phyloP scores from a whole-genome alignment of 2,797 vertebrate genomes.

The Mionectes olivaceus region DNA sequence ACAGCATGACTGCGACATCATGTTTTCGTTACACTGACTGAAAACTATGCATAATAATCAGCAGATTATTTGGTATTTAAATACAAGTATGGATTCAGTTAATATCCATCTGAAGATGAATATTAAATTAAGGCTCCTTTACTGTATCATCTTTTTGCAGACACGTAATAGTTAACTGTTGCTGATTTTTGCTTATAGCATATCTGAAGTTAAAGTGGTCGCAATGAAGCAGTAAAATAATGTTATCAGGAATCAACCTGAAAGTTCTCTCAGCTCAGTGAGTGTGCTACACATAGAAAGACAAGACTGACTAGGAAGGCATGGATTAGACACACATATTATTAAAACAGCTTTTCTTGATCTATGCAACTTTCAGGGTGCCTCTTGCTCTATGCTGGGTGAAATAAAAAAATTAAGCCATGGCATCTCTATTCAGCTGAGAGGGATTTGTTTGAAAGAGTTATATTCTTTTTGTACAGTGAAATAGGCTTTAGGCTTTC shows the following conservation, averaged over 20 bases:
- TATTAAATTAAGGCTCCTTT: constrained; percentile 67
- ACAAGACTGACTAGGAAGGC: background rate
- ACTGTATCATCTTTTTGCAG: constrained; percentile 43
- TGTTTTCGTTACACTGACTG: constrained; percentile 82
- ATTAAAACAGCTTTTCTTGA: constrained; percentile 62
- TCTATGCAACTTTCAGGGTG: constrained; percentile 34
- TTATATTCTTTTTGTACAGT: constrained; percentile 48
- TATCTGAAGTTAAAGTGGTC: constrained; percentile 1
- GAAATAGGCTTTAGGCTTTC: constrained; percentile 35
- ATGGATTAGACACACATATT: constrained; percentile 37
- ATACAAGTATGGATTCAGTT: constrained; percentile 77
- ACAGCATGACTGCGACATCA: constrained; percentile 77
- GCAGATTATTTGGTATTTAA: constrained; percentile 79
- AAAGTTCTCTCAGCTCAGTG: constrained; percentile 16
- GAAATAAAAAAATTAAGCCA: background rate
- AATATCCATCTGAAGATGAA: constrained; percentile 67
- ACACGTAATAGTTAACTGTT: constrained; percentile 36
- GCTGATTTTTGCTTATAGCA: constrained; percentile 6
- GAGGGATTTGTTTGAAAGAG: constrained; percentile 48
- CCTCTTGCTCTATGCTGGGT: constrained; percentile 53
- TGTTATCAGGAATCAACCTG: constrained; percentile 32
- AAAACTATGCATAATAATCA: constrained; percentile 84
- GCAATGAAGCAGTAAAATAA: constrained; percentile 49
- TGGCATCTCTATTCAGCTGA: constrained; percentile 28
- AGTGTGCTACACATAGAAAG: background rate